Conservation (phyloP, 2,797 vertebrate species). For the Halcyon leucocephala region DNA sequence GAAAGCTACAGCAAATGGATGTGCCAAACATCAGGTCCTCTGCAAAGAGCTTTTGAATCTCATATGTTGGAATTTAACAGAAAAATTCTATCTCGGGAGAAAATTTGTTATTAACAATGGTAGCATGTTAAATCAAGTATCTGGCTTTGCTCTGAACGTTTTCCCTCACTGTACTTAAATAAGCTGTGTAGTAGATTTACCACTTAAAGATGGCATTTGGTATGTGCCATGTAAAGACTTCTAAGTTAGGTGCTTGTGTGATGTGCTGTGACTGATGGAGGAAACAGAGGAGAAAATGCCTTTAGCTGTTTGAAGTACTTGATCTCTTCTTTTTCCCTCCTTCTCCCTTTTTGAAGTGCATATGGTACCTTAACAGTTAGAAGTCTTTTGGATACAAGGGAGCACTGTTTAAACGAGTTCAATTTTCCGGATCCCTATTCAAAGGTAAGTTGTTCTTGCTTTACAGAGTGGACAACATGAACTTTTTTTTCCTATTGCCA, state of each 20-base stretch:
- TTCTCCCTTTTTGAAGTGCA: constrained; percentile 81
- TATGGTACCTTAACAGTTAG: constrained; percentile 98
- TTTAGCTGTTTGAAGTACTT: not conserved
- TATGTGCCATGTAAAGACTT: not conserved
- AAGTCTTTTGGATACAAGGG: constrained; percentile 96
- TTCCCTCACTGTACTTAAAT: not conserved
- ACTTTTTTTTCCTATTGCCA: not conserved
- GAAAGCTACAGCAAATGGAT: not conserved
- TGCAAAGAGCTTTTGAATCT: not conserved
- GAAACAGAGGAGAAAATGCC: not conserved
- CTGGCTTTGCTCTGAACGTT: not conserved
- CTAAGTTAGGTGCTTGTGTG: not conserved
- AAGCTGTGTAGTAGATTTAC: not conserved
- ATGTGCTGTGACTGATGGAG: not conserved
- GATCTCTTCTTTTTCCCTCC: not conserved
- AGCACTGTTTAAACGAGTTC: constrained; percentile 98
- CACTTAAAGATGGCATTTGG: not conserved
- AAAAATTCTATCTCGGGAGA: not conserved
- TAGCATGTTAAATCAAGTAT: not conserved
- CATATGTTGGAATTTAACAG: not conserved
- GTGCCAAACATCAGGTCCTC: not conserved
- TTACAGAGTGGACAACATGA: not conserved
- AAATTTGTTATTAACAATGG: not conserved
- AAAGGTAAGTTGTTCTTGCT: constrained; percentile 84
- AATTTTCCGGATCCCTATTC: constrained; percentile 98